Conservation (phyloP, 1,140 invertebrate species). For the Psix sp. region DNA sequence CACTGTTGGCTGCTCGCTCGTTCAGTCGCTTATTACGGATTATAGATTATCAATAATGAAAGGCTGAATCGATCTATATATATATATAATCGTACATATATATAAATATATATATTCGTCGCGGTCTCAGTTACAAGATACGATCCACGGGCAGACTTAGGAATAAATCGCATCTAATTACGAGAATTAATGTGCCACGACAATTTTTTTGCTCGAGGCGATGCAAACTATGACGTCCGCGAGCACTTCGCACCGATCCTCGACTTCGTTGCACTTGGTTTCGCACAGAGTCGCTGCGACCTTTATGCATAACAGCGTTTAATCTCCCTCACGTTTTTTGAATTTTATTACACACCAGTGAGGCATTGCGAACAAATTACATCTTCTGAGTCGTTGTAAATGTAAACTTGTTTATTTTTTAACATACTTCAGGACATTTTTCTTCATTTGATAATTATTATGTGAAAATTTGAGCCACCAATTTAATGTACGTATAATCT, state of each 20-base stretch:
- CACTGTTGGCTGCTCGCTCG: conserved; percentile 60
- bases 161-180: conserved; percentile 75
- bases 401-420: too few relatives aligned
- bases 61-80: conserved; percentile 60
- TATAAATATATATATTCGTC: conserved; percentile 38
- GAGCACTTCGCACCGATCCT: conserved; percentile 12
- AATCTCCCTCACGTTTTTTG: not conserved
- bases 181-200: conserved; percentile 68
- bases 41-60: conserved; percentile 77
- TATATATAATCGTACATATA: too few relatives aligned
- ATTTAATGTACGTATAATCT: too few relatives aligned
- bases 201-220: conserved; percentile 62
- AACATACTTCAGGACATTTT: too few relatives aligned
- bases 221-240: conserved; percentile 45
- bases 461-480: too few relatives aligned
- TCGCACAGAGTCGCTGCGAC: conserved; percentile 33
- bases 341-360: too few relatives aligned
- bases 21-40: conserved; percentile 69
- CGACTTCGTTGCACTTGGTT: conserved; percentile 26
- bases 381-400: too few relatives aligned
- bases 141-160: conserved; percentile 51
- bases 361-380: too few relatives aligned
- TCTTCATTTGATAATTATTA: too few relatives aligned
- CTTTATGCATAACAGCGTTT: conserved; percentile 12
- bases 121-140: conserved; percentile 53